These are phyloP conservation scores for Lepidurus packardi DNA, from an alignment of 1,140 invertebrate species.

Conservation along the genomic window DNA sequence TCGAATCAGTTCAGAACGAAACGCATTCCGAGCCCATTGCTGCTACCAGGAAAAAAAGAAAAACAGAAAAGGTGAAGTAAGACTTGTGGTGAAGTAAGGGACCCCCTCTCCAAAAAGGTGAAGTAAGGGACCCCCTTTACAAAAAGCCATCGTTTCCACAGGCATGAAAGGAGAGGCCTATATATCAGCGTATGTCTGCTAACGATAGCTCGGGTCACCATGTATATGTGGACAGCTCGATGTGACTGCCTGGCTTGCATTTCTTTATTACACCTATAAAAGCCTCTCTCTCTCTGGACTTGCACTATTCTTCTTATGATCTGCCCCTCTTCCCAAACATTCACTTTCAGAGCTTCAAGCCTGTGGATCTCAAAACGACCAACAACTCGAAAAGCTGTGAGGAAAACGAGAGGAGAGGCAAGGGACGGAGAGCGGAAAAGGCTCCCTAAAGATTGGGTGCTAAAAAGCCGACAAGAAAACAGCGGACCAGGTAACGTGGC, in stretches of 20 bases:
- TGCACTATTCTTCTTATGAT: neutral
- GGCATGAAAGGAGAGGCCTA: too few species aligned
- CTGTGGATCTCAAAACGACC: too few species aligned
- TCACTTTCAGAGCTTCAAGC: neutral
- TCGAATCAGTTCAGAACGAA: too few species aligned
- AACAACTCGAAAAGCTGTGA: too few species aligned
- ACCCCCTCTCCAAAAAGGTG: too few species aligned
- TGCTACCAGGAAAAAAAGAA: too few species aligned
- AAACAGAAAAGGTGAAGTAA: too few species aligned
- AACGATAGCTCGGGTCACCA: neutral
- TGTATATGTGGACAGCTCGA: neutral
- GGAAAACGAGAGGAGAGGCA: neutral
- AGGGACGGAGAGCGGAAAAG: neutral
- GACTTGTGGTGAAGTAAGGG: too few species aligned
- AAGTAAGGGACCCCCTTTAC: too few species aligned
- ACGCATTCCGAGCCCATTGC: too few species aligned
- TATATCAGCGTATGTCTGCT: too few species aligned
- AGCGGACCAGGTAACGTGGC: neutral
- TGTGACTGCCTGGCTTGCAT: neutral
- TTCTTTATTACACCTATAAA: constrained; percentile 20
- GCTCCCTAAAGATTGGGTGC: neutral
- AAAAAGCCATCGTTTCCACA: too few species aligned
- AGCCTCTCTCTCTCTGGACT: neutral
- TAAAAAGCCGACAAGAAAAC: constrained; percentile 2
- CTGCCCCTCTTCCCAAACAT: neutral